These are phyloP conservation scores for Sebastes paucispinis DNA, from an alignment of 2,797 vertebrate species.

Conservation along the genomic window DNA sequence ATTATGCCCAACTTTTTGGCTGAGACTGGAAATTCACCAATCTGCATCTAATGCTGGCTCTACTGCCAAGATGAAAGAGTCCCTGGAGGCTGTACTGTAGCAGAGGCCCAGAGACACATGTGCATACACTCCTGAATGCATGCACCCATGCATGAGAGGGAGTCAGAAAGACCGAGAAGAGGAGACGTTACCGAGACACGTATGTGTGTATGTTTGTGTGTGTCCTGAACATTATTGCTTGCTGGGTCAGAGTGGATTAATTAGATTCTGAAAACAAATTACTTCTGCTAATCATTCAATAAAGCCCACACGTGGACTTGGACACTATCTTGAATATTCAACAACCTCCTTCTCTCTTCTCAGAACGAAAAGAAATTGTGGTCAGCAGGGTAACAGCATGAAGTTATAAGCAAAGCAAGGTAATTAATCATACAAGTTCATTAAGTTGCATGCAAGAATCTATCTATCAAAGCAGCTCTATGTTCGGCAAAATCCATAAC, in stretches of 20 bases:
- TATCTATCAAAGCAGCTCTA: slow-evolving; percentile 41
- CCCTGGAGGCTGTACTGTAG: slow-evolving; percentile 40
- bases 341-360: slow-evolving; percentile 36
- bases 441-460: slow-evolving; percentile 47
- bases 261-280: slow-evolving; percentile 83
- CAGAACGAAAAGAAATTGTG: slow-evolving; percentile 61
- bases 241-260: slow-evolving; percentile 75
- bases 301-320: slow-evolving; percentile 66
- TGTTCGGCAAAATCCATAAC: slow-evolving; percentile 31
- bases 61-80: slow-evolving; percentile 56
- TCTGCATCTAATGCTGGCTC: slow-evolving; percentile 61
- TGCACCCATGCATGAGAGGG: slow-evolving; percentile 26
- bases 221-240: slow-evolving; percentile 52
- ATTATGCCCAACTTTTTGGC: slow-evolving; percentile 65
- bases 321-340: slow-evolving; percentile 74
- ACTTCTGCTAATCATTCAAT: slow-evolving; percentile 79
- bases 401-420: slow-evolving; percentile 59
- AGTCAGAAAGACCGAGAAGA: slow-evolving; percentile 11
- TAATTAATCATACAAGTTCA: slow-evolving; percentile 67
- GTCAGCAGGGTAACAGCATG: slow-evolving; percentile 64
- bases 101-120: slow-evolving; percentile 28
- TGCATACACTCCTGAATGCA: slow-evolving; percentile 37
- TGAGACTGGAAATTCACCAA: slow-evolving; percentile 53
- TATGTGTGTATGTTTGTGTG: slow-evolving; percentile 25
- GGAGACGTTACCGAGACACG: background rate